These are phyloP conservation scores for Alaudala cheleensis DNA, from an alignment of 2,113 vertebrate species.

Conservation along the genomic window DNA sequence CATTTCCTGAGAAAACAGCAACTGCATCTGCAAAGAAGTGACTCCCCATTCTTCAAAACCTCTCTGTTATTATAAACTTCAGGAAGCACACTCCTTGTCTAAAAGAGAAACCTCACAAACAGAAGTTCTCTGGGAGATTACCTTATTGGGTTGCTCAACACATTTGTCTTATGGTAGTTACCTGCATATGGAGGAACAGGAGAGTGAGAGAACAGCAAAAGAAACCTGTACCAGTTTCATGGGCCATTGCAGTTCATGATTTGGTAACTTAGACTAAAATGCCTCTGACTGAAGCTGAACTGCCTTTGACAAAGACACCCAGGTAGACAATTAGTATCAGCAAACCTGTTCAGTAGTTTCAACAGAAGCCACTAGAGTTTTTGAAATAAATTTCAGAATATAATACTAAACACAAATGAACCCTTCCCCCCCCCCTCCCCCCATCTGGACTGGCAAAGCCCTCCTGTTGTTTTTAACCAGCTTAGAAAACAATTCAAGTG, in stretches of 20 bases:
- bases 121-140: neutral
- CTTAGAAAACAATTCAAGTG: neutral
- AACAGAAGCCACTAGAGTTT: neutral
- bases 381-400: neutral
- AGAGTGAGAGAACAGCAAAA: neutral
- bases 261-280: neutral
- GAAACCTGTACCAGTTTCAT: neutral
- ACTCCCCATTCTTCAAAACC: neutral
- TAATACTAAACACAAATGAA: neutral
- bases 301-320: neutral
- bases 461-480: neutral
- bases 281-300: neutral
- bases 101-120: neutral
- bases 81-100: neutral
- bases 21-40: neutral
- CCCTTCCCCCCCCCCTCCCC: rapidly evolving
- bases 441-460: neutral
- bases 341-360: neutral
- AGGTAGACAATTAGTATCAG: neutral
- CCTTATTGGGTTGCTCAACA: neutral
- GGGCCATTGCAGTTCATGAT: neutral
- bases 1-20: neutral
- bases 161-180: neutral
- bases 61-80: neutral
- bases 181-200: neutral